phyloP scores from a whole-genome alignment of 2,797 vertebrate genomes.

The Florisuga fusca region DNA sequence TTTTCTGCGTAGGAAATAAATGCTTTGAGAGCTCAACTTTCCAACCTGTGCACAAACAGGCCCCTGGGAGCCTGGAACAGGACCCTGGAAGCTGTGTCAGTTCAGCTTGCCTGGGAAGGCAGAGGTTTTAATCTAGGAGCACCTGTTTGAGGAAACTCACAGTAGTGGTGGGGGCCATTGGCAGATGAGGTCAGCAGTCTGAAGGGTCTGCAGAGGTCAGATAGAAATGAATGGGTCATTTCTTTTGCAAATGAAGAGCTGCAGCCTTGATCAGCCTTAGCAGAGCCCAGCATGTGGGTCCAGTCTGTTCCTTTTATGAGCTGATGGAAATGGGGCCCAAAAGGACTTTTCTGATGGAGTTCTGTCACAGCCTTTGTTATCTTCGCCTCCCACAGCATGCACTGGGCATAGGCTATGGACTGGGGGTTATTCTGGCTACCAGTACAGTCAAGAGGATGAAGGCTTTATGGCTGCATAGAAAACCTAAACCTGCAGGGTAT shows the following conservation, averaged over 20 bases:
- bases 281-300: conserved; percentile 64
- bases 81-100: not conserved
- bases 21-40: not conserved
- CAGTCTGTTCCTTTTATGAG: conserved; percentile 53
- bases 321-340: conserved; percentile 47
- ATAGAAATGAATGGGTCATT: conserved; percentile 56
- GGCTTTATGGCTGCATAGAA: not conserved
- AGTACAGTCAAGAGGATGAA: not conserved
- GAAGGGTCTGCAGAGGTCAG: conserved; percentile 38
- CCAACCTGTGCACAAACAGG: not conserved
- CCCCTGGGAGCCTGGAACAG: not conserved
- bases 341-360: conserved; percentile 31
- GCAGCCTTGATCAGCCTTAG: conserved; percentile 39
- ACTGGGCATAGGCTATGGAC: not conserved
- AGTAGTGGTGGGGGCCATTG: not conserved
- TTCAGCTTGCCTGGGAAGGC: not conserved
- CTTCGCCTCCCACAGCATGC: conserved; percentile 4
- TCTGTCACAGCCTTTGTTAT: conserved; percentile 41
- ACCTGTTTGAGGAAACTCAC: conserved; percentile 32
- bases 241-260: conserved; percentile 71
- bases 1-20: not conserved
- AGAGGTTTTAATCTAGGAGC: not conserved
- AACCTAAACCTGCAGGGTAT: not conserved
- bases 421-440: conserved; percentile 12
- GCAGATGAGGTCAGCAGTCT: conserved; percentile 35